Conservation (phyloP, 1,140 invertebrate species). For the Brachionus paranguensis region DNA sequence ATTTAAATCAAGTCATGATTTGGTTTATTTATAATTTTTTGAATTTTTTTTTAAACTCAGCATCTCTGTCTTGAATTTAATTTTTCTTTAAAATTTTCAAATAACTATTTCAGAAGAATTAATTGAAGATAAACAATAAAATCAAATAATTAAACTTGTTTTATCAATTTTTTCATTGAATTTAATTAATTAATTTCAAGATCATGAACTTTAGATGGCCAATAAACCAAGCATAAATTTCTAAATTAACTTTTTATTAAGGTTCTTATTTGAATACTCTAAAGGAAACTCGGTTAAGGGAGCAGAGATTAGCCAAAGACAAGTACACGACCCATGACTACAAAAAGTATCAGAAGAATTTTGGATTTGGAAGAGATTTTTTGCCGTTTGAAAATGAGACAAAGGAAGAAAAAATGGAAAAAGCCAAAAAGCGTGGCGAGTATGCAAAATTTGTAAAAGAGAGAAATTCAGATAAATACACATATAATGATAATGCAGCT, state of each 20-base stretch:
- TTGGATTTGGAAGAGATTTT: constrained; percentile 32
- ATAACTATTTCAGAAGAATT: too few species aligned
- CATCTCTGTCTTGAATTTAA: too few species aligned
- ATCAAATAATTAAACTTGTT: too few species aligned
- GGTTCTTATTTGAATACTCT: constrained; percentile 10
- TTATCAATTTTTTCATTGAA: too few species aligned
- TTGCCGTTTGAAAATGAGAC: constrained; percentile 24
- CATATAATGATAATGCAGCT: not conserved
- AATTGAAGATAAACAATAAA: too few species aligned
- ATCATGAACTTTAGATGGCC: not conserved
- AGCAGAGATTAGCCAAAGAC: constrained; percentile 29
- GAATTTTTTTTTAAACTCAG: too few species aligned
- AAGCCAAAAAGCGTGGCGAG: constrained; percentile 21
- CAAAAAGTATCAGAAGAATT: constrained; percentile 38
- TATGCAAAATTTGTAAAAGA: constrained; percentile 25
- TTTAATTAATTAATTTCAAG: too few species aligned
- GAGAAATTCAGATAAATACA: constrained; percentile 32
- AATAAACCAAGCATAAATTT: not conserved
- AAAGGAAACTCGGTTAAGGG: constrained; percentile 10
- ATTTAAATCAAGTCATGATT: too few species aligned
- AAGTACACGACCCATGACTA: constrained; percentile 34
- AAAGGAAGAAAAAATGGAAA: constrained; percentile 31
- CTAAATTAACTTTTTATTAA: not conserved
- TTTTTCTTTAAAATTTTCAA: too few species aligned
- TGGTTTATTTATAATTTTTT: too few species aligned